These are phyloP conservation scores for Drosophila parabipectinata DNA, from an alignment of 1,140 invertebrate species.

Conservation along the genomic window DNA sequence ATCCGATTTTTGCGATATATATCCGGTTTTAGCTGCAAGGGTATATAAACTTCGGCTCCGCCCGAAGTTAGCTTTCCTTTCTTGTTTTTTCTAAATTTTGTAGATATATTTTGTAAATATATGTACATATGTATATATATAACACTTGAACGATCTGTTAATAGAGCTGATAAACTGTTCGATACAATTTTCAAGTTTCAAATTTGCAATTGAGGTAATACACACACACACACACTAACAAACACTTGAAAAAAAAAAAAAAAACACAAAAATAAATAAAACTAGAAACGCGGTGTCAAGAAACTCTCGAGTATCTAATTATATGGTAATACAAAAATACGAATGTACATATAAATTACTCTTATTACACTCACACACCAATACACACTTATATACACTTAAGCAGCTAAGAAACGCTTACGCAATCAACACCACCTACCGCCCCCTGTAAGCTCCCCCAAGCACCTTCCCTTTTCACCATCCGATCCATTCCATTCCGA, in stretches of 20 bases:
- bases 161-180: slow-evolving; percentile 78
- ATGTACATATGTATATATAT: neutral
- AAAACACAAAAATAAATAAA: slow-evolving; percentile 4
- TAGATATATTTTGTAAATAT: slow-evolving; percentile 6
- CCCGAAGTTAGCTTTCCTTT: too few species aligned
- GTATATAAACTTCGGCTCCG: too few species aligned
- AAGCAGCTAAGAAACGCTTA: slow-evolving; percentile 32
- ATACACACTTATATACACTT: slow-evolving; percentile 1
- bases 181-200: slow-evolving; percentile 58
- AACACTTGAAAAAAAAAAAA: slow-evolving; percentile 1
- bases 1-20: too few species aligned
- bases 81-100: neutral
- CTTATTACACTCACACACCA: slow-evolving; percentile 59
- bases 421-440: slow-evolving; percentile 15
- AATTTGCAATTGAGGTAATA: slow-evolving; percentile 31
- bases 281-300: slow-evolving; percentile 57
- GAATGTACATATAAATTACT: slow-evolving; percentile 81
- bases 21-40: too few species aligned
- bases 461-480: too few species aligned
- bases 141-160: slow-evolving; percentile 72
- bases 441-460: neutral
- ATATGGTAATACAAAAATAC: slow-evolving; percentile 79
- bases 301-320: slow-evolving; percentile 80
- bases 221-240: neutral
- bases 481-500: slow-evolving; percentile 8